Evolutionary conservation across 2,888 invertebrate species (phyloP), one percentile per base, ranked within the genome.

Genomic region (Oscheius sp.): DNA sequence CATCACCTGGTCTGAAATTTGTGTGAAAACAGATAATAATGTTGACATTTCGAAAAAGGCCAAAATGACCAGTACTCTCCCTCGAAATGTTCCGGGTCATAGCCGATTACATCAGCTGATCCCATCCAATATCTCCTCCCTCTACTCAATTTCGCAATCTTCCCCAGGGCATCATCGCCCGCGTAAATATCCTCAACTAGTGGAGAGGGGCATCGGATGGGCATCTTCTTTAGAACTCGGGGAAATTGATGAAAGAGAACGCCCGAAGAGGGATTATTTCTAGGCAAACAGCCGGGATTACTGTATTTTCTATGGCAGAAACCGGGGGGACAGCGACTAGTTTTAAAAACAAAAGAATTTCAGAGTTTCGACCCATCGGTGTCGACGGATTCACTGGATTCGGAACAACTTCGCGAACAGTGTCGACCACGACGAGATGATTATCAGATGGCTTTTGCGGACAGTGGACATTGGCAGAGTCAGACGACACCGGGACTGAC

Each of bases 381-480:
- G 12, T 85, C 85, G 5, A 88, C 88, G 12, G 88, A 88, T 77
- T 84, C 84, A 12, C 75, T 88, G 45, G 87, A 88, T 69, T 82
- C 86, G 52, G 82, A 80, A 55, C 80, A 83, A 71, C 77, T 86
- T 49, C 75, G 83, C 16, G 78, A 81, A 66, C 76, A 82, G 35
- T 86, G 80, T 61, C 73, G 79, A 41, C 69, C 76, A 45, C 73
- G 79, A 41, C 85, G 81, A 56, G 86, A 87, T 72, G 88, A 88
- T 73, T 88, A 88, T 82, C 85, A 87, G 74, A 72, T 88, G 74
- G 85, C 88, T 43, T 88, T 88, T 69, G 85, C 82, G 12, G 87
- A 88, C 73, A 84, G 84, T 25, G 87, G 87, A 9, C 87, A 87
- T 55, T 87, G 87, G 87, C 79, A 78, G 55, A 72, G 72, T 16